These are phyloP conservation scores for Shinisaurus crocodilurus DNA, from an alignment of 2,113 vertebrate genomes.

Conservation along the genomic window DNA sequence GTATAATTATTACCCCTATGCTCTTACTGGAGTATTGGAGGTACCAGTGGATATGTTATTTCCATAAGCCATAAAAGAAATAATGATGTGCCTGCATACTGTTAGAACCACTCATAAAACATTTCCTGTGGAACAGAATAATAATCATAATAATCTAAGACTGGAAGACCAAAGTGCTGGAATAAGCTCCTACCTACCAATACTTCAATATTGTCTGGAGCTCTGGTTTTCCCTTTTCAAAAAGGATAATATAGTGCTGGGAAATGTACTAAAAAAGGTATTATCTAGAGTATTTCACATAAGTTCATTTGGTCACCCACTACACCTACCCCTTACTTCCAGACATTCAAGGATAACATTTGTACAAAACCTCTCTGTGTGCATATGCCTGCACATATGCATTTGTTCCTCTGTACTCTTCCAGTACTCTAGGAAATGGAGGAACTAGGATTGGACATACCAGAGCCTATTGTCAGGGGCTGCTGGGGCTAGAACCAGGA, in stretches of 20 bases:
- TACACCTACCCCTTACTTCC: no score
- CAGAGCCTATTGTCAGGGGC: no score
- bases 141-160: not conserved
- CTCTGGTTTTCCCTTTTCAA: not conserved
- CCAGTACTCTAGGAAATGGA: no score
- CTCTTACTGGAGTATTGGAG: not conserved
- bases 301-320: no score
- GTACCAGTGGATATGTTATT: constrained; percentile 37
- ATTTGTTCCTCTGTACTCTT: no score
- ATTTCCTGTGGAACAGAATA: constrained; percentile 39
- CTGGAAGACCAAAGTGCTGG: not conserved
- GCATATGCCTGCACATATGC: no score
- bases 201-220: not conserved
- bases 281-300: no score
- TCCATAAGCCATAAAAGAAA: constrained; percentile 22
- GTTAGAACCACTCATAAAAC: constrained; percentile 29
- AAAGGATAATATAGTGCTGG: not conserved
- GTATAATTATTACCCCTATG: constrained; percentile 9
- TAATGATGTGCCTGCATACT: not conserved
- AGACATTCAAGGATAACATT: no score
- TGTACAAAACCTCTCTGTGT: no score
- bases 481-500: no score
- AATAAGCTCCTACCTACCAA: constrained; percentile 55
- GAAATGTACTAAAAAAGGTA: not conserved
- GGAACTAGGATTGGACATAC: no score